Conservation (phyloP, 2,113 vertebrate species). For the Oryzias melastigma region DNA sequence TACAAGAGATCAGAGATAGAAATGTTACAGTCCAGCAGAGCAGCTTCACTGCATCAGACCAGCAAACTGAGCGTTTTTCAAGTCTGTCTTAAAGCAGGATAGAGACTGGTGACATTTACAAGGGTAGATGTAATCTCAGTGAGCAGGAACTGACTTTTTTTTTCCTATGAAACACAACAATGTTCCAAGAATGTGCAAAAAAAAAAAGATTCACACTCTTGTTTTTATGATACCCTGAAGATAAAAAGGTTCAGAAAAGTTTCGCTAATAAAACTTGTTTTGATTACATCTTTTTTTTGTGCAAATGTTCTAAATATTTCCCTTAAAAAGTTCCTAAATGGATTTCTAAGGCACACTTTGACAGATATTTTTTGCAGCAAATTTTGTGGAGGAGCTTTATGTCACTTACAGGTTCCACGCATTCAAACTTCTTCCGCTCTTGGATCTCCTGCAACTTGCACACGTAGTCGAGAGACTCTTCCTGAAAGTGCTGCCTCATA, state of each 20-base stretch:
- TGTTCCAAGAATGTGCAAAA: background rate
- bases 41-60: background rate
- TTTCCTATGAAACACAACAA: background rate
- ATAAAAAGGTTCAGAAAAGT: background rate
- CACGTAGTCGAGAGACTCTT: slow-evolving; percentile 93
- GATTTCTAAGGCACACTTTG: background rate
- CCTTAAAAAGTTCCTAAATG: accelerated
- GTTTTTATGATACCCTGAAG: background rate
- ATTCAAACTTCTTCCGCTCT: slow-evolving; percentile 98
- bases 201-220: background rate
- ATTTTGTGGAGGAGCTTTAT: no score
- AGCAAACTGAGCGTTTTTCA: background rate
- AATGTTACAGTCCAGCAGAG: background rate
- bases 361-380: background rate
- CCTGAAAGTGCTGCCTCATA: slow-evolving; percentile 91
- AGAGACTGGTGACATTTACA: background rate
- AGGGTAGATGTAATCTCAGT: background rate
- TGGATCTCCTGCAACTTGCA: slow-evolving; percentile 98
- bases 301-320: background rate
- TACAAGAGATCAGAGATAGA: slow-evolving; percentile 53
- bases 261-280: background rate
- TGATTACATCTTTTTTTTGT: background rate
- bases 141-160: no score
- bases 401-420: slow-evolving; percentile 94
- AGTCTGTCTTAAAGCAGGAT: background rate